phyloP scores from a whole-genome alignment of 2,113 vertebrate species.

The Orthonyx spaldingii region DNA sequence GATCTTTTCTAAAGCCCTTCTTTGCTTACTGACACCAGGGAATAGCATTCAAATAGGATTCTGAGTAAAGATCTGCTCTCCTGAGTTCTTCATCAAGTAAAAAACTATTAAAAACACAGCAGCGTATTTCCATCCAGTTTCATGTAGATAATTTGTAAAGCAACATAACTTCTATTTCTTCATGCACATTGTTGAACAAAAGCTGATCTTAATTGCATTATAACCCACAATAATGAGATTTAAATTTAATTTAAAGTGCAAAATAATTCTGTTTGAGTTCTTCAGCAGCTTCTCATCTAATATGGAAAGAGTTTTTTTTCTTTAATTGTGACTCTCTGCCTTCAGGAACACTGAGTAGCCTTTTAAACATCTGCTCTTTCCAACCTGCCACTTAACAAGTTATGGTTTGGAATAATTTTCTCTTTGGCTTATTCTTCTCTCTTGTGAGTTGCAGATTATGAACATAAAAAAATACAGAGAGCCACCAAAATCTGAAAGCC shows the following conservation, averaged over 20 bases:
- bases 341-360: neutral
- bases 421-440: neutral
- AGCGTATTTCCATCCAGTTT: neutral
- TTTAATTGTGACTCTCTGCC: neutral
- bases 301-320: neutral
- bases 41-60: neutral
- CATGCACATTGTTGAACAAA: neutral
- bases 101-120: neutral
- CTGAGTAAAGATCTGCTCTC: neutral
- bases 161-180: neutral
- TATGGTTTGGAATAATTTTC: neutral
- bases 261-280: neutral
- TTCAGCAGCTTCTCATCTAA: neutral
- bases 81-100: neutral
- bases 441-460: neutral
- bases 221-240: neutral
- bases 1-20: neutral
- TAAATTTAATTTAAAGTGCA: neutral
- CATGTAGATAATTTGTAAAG: neutral
- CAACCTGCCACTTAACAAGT: neutral
- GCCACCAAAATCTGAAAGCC: neutral
- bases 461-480: neutral
- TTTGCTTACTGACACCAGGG: neutral
- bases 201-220: neutral
- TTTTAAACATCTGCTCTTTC: slow-evolving; percentile 6